phyloP scores from a whole-genome alignment of 2,888 invertebrate species.

The Autographa gamma region DNA sequence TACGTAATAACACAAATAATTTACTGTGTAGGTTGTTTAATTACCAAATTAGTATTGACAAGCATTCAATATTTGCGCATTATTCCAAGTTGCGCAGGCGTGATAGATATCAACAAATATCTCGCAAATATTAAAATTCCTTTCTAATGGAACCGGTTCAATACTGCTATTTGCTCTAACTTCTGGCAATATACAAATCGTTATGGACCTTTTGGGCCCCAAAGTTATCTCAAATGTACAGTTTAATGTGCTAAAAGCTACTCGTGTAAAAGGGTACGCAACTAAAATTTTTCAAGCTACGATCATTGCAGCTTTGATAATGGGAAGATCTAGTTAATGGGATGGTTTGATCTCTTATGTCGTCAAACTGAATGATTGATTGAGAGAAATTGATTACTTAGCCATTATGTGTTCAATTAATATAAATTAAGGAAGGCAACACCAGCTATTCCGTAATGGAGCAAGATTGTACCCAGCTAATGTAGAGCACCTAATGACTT shows the following conservation, averaged over 20 bases:
- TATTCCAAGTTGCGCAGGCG: neutral
- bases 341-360: no score
- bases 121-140: slow-evolving; percentile 8
- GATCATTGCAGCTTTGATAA: no score
- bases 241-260: neutral
- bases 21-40: neutral
- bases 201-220: neutral
- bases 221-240: neutral
- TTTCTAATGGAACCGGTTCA: slow-evolving; percentile 5
- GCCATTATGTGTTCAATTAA: no score
- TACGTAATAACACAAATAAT: neutral
- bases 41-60: neutral
- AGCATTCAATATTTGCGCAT: neutral
- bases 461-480: neutral
- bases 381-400: no score
- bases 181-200: neutral
- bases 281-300: no score
- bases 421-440: no score
- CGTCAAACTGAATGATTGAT: no score
- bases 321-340: no score
- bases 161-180: neutral
- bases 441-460: no score
- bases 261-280: neutral
- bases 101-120: neutral
- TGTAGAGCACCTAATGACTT: slow-evolving; percentile 10